Percentiles rank a stretch among this genome's conserved stretches.
These are phyloP conservation scores for Junonia oenone DNA, from an alignment of 2,888 invertebrate genomes.

Conservation along the genomic window DNA sequence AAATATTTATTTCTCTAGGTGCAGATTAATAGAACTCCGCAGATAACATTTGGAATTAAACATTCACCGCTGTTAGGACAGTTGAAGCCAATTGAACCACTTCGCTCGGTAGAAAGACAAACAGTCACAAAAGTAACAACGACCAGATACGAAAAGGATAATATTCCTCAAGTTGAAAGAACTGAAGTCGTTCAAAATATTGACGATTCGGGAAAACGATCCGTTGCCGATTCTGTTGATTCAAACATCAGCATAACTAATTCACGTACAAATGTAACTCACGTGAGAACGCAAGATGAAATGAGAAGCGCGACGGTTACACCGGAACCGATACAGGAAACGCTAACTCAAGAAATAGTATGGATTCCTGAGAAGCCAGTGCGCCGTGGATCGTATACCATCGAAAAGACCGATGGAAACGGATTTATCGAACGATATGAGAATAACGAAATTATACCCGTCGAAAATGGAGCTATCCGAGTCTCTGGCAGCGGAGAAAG, in stretches of 20 bases:
- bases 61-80: constrained; percentile 88
- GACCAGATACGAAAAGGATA: background rate
- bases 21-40: constrained; percentile 57
- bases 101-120: constrained; percentile 35
- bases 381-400: constrained; percentile 69
- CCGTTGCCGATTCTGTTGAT: constrained; percentile 18
- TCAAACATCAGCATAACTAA: constrained; percentile 36
- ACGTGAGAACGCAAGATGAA: constrained; percentile 55
- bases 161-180: background rate
- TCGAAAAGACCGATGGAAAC: constrained; percentile 55
- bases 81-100: constrained; percentile 52
- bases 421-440: constrained; percentile 56
- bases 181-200: constrained; percentile 14
- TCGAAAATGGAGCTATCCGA: constrained; percentile 54
- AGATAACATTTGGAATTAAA: constrained; percentile 89
- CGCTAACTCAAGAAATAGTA: constrained; percentile 61
- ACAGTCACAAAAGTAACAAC: constrained; percentile 16
- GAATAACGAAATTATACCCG: constrained; percentile 57
- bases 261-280: constrained; percentile 52
- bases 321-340: constrained; percentile 62
- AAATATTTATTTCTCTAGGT: constrained; percentile 44
- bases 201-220: constrained; percentile 3
- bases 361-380: constrained; percentile 63
- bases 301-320: constrained; percentile 57
- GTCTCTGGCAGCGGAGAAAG: constrained; percentile 54